phyloP scores from a whole-genome alignment of 2,113 vertebrate species.

The Pangasianodon gigas region DNA sequence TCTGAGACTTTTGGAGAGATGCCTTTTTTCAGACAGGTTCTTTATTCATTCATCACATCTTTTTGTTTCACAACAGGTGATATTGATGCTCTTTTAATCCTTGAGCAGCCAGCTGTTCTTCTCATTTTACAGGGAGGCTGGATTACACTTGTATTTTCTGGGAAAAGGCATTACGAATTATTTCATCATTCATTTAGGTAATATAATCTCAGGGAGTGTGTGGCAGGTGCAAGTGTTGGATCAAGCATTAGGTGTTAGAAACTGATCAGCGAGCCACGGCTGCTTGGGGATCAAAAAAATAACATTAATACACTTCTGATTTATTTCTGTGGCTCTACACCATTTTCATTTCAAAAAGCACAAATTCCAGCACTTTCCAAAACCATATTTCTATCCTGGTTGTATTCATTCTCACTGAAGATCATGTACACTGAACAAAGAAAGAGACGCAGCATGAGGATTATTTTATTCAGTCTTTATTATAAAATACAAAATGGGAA shows the following conservation, averaged over 20 bases:
- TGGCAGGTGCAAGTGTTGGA: neutral
- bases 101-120: neutral
- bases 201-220: neutral
- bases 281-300: neutral
- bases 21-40: neutral
- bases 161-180: neutral
- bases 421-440: neutral
- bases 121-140: neutral
- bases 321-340: neutral
- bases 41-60: neutral
- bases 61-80: neutral
- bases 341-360: neutral
- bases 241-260: neutral
- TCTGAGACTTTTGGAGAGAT: neutral
- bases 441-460: neutral
- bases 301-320: neutral
- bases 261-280: neutral
- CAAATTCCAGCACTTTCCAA: neutral
- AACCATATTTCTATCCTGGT: neutral
- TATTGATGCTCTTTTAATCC: neutral
- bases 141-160: neutral
- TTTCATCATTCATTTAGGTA: neutral
- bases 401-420: neutral
- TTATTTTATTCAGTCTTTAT: slow-evolving; percentile 62
- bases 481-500: slow-evolving; percentile 79